Evolutionary conservation across 2,888 invertebrate genomes (phyloP), one percentile per base, ranked within the genome.

Genomic region (Sphaerophoria rueppellii): DNA sequence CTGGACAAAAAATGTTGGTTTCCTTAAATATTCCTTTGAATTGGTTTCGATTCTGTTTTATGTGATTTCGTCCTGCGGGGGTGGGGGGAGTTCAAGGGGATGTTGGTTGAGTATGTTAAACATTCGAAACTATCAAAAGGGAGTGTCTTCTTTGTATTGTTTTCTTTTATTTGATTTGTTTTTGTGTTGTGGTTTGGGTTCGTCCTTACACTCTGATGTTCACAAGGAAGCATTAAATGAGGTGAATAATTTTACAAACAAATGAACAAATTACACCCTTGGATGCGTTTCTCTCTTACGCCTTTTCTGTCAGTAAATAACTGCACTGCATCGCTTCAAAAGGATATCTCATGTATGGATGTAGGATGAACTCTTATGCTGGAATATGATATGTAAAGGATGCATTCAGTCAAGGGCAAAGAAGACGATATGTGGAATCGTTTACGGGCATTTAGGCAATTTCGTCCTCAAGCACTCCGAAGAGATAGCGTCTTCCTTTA

Each of bases 231-330:
- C 48, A 85, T 85, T 72, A 85, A 85, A 85, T 85, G 85, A 85
- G 85, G 85, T 81, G 85, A 85, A 85, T 85, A 85, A 85, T 85
- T 81, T 85, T 77, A 77, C 85, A 85, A 85, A 85, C 85, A 85
- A 81, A 81, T 81, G 81, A 85, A 81, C 85, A 73, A 77, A 85
- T 85, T 85, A 81, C 76, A 81, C 81, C 54, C 73, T 85, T 77
- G 85, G 58, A 70, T 85, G 85, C 76, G 69, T 85, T 24, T 24
- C 24, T 76, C 81, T 76, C 81, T 76, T 85, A 77, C 72, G 80
- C 85, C 85, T 77, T 81, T 77, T 63, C 76, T 80, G 63, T 24
- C 24, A 24, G 79, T 83, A 79, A 83, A 75, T 70, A 83, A 67
- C 65, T 83, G 83, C 83, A 83, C 72, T n/a, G n/a, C 24, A 24